Base-by-base conservation (phyloP, 2,797 vertebrate genomes). In the Novumbra hubbsi region DNA sequence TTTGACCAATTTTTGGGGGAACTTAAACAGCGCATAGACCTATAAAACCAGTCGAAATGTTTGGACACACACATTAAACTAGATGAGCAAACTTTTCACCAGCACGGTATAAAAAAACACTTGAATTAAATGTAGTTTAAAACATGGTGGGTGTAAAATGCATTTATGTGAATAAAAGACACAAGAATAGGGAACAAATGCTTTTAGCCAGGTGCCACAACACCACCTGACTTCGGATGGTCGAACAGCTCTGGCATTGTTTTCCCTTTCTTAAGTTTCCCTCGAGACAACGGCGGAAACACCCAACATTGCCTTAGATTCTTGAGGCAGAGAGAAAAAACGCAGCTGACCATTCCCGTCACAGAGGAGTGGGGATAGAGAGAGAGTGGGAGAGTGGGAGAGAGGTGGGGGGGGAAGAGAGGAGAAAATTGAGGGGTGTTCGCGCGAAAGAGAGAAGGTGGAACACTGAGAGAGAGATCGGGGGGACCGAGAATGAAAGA, bases 291-390 rank as follows among this genome's bases (percentile, higher is more conserved):
- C 71, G 55, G 60, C 63, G 80, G 50, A 38, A 84, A 69, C 63
- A 77, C 80, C 62, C 83, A 86, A 86, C 76, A 83, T 9, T 72
- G 80, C 76, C 76, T 86, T 80, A 81, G 77, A 80, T 77, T 73
- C 57, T 63, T 45, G 70, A 63, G 67, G 63, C 6, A 2, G 32
- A 5, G 5, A 78, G 71, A 69, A 73, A 82, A 80, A 73, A 74
- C 78, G 78, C 79, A 30, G 70, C 77, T 74, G 41, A 84, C 67
- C 72, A 73, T 70, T 75, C 66, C 75, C 71, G 24, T 79, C 77
- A 78, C 4, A 68, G 6, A 68, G 8, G 15, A 45, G 34, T 19
- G 34, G 14, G 2, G 66, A 48, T 15, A 17, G 66, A 68, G 62
- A 4, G 62, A 16, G 21, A 68, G n/a, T 8, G 65, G 2, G 12